Base-by-base conservation (phyloP, 2,797 vertebrate species). In the Pangasius krempfi region DNA sequence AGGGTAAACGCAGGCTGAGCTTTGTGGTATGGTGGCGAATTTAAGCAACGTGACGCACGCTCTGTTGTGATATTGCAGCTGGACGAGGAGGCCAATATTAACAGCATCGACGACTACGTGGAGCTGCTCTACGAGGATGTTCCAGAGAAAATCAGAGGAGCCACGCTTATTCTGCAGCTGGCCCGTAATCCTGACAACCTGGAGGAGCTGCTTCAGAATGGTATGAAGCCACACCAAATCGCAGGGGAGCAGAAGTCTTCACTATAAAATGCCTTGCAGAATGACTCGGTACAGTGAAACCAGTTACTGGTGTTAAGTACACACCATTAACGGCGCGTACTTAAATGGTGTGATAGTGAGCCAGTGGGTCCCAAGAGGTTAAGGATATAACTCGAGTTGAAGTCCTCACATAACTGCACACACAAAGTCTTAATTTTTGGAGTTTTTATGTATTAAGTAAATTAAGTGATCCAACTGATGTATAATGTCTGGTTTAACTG, bases 61-160 rank as follows among this genome's bases (percentile, higher is more conserved):
- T 37, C 27, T 52, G 58, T 66, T 56, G 40, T 66, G 20, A 73
- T 78, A 9, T 87, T 89, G 13, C 73, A 96, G 94, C 91, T 95
- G 90, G 92, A 98, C 78, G 97, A 98, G 90, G 95, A 98, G 92
- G 97, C 97, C 84, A 97, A 95, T 92, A 98, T 99, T 91, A 97
- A 96, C 94, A 97, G 95, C 89, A 96, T 98, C 88, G 98, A 99
- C 84, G 97, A 98, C 84, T 99, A 98, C 44, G 96, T 98, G 92
- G 98, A 99, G 90, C 94, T 99, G 89, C 92, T 99, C 40, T 98
- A 99, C 25, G 98, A 99, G 91, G 97, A 98, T 89, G 93, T 98
- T 91, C 95, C 97, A 89, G 98, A 98, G 92, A 99, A 99, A 90
- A 97, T 98, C 91, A 94, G 96, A 72, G 98, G 98, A 87, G 97